Evolutionary conservation across 2,888 invertebrate species (phyloP), one percentile per base, ranked within the genome.

Genomic region (Lymantria dispar): DNA sequence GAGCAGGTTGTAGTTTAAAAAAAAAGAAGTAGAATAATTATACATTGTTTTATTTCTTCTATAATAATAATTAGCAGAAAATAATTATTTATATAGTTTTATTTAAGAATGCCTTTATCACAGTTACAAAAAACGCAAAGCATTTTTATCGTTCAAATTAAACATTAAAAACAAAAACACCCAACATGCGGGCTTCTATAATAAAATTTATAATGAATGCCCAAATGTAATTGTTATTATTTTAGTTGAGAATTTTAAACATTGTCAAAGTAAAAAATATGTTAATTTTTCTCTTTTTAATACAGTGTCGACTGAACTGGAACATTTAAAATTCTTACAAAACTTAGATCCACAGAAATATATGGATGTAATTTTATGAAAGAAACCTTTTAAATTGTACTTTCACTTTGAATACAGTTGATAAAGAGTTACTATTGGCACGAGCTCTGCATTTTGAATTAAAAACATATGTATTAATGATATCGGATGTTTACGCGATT

Each of bases 321-420:
- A 74, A 0, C 87, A 89, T 31, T 62, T 87, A 55, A 74, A 70
- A 11, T 87, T 87, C 50, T 57, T 89, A 7, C 74, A 78, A 46
- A 82, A 78, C 54, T 53, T 87, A 22, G 75, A 76, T 1, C 50
- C 49, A 0, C 64, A 76, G 38, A 84, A 76, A 52, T 85, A 86
- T 29, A 63, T 87, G 0, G 71, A 87, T 38, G 52, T 83, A 7
- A 50, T 72, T 0, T 88, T 83, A 56, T 86, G 85, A 85, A 77
- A 68, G 37, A 76, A 64, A 14, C 85, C 87, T 0, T 58, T 59
- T 0, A 85, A 78, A 48, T 48, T 88, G 31, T 70, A 65, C 47
- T 38, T 60, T 87, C 9, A 56, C 88, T 1, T 78, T 88, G 0
- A 72, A 66, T 37, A 76, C 79, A 1, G 41, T 40, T 0, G 80